A percentile compares a stretch with the other conserved stretches of the same genome.
phyloP scores from a whole-genome alignment of 2,888 invertebrate species.

The Schizotus pectinicornis region DNA sequence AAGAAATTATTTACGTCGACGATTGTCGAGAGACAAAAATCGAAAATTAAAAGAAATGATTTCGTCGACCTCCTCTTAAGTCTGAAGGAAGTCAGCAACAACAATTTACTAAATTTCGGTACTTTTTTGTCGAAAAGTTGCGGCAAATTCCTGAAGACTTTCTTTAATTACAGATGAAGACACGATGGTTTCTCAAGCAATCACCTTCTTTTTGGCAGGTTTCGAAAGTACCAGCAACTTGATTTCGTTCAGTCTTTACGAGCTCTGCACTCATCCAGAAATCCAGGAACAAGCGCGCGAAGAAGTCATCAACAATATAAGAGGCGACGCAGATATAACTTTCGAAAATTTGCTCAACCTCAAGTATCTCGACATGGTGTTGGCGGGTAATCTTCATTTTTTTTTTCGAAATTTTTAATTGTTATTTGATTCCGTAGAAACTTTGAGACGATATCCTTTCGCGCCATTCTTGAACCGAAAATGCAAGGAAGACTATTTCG shows the following conservation, averaged over 20 bases:
- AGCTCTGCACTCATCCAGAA: constrained; percentile 57
- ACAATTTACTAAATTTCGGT: constrained; percentile 35
- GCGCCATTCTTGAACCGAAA: constrained; percentile 48
- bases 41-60: constrained; percentile 53
- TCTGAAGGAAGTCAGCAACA: constrained; percentile 39
- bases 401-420: background rate
- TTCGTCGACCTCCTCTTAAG: constrained; percentile 58
- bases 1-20: constrained; percentile 49
- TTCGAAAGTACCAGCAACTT: constrained; percentile 62
- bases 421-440: constrained; percentile 49
- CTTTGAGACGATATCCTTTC: constrained; percentile 57
- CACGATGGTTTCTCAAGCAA: constrained; percentile 56
- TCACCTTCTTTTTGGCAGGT: constrained; percentile 62
- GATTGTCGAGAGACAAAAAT: constrained; percentile 45
- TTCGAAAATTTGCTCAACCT: constrained; percentile 60
- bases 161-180: constrained; percentile 42
- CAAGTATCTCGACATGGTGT: constrained; percentile 61
- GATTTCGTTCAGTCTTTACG: constrained; percentile 57
- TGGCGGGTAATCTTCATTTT: constrained; percentile 52
- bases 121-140: constrained; percentile 5
- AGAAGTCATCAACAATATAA: constrained; percentile 55
- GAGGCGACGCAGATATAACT: constrained; percentile 52
- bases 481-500: constrained; percentile 47
- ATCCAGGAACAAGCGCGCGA: constrained; percentile 59
- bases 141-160: background rate